Evolutionary conservation across 2,113 vertebrate species (phyloP).

Genomic region (Microtus montanus): DNA sequence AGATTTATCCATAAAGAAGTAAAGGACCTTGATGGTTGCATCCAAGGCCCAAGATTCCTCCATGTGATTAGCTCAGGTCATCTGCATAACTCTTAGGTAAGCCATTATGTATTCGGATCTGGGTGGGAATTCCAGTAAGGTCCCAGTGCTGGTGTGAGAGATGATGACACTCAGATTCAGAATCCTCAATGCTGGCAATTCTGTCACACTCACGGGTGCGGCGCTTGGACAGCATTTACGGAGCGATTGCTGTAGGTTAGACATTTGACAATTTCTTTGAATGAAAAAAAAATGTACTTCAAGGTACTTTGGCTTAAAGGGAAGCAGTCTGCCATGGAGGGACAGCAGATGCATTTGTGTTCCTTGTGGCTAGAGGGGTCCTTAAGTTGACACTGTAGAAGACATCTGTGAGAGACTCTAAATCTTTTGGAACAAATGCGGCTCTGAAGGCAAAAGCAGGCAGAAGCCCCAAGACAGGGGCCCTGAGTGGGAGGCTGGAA

Average conservation of each 20-base stretch:
- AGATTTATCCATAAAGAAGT: background rate
- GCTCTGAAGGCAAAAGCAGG: background rate
- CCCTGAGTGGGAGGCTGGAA: background rate
- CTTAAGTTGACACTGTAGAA: background rate
- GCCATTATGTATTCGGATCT: background rate
- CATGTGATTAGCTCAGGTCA: background rate
- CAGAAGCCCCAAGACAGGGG: accelerated
- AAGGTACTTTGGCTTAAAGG: background rate
- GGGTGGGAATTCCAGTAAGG: background rate
- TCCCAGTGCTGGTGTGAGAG: background rate
- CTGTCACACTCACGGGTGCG: accelerated
- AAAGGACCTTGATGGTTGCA: background rate
- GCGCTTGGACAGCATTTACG: too few species aligned
- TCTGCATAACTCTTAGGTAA: too few species aligned
- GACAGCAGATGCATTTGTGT: too few species aligned
- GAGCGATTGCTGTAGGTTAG: accelerated
- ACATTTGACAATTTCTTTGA: background rate
- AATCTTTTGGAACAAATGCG: background rate
- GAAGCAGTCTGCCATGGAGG: background rate
- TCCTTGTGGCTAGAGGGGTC: background rate
- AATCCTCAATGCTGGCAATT: background rate
- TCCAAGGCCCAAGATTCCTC: background rate
- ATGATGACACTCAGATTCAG: background rate
- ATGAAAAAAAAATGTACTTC: background rate
- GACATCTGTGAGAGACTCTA: background rate